Percentiles rank a stretch among this genome's conserved stretches.
phyloP scores from a whole-genome alignment of 2,797 vertebrate species.

The Lophotriccus pileatus region DNA sequence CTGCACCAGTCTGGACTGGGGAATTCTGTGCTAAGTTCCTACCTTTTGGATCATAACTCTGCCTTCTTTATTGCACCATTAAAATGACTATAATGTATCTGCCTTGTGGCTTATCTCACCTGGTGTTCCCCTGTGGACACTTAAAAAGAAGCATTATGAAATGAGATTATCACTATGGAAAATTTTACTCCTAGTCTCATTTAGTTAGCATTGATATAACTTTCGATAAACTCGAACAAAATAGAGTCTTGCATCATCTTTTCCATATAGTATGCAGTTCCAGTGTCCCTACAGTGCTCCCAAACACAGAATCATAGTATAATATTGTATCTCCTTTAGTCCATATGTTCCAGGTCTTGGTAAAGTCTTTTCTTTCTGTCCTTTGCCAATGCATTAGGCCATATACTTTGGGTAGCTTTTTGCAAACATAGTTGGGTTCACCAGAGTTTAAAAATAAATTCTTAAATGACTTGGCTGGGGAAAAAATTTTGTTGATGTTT shows the following conservation, averaged over 20 bases:
- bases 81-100: not conserved
- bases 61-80: not conserved
- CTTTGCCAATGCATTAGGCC: not conserved
- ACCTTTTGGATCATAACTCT: not conserved
- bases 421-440: not conserved
- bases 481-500: not conserved
- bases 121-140: not conserved
- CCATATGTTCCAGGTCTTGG: not conserved
- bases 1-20: not conserved
- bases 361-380: not conserved
- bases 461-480: not conserved
- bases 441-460: not conserved
- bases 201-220: not conserved
- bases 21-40: not conserved
- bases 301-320: not conserved
- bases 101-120: not conserved
- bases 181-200: slow-evolving; percentile 3
- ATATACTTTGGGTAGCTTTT: not conserved
- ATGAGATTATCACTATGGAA: not conserved
- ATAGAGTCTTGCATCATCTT: not conserved
- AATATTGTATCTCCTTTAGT: not conserved
- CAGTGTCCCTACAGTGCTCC: not conserved
- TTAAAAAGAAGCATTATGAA: not conserved
- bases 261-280: not conserved
- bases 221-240: slow-evolving; percentile 4